Conservation (phyloP, 2,797 vertebrate species). For the Erethizon dorsatum region DNA sequence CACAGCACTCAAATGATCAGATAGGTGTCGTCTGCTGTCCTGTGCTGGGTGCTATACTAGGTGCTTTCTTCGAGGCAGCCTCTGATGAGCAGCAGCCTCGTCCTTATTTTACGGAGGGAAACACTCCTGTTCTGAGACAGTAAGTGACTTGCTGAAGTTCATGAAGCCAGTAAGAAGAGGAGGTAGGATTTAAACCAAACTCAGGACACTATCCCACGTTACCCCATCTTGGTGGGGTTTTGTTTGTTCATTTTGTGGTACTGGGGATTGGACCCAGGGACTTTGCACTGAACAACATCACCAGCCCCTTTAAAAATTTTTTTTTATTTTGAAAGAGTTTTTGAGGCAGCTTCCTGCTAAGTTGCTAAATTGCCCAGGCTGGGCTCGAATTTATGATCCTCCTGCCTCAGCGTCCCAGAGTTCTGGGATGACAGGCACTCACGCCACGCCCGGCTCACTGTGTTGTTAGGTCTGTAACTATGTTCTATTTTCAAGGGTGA, state of each 20-base stretch:
- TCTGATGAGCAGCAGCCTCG: not conserved
- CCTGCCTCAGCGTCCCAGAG: not conserved
- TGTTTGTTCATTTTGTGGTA: not conserved
- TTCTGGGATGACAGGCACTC: not conserved
- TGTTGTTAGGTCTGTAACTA: not conserved
- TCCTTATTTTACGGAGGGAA: constrained; percentile 8
- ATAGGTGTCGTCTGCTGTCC: not conserved
- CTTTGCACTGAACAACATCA: not conserved
- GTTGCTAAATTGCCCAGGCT: not conserved
- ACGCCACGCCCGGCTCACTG: not conserved
- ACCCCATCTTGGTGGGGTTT: not conserved
- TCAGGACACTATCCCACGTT: not conserved
- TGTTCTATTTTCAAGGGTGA: not conserved
- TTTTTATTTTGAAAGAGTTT: not conserved
- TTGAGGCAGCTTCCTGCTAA: not conserved
- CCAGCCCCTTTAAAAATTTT: not conserved
- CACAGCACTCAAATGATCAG: not conserved
- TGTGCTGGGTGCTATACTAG: not conserved
- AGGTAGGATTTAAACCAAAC: not conserved
- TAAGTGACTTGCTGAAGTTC: not conserved
- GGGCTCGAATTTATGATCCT: not conserved
- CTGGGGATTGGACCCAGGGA: not conserved
- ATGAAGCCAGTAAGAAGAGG: not conserved
- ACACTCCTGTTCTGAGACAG: not conserved
- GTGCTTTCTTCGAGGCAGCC: not conserved